Conservation (phyloP, 2,113 vertebrate genomes). For the Ardeotis arabs region DNA sequence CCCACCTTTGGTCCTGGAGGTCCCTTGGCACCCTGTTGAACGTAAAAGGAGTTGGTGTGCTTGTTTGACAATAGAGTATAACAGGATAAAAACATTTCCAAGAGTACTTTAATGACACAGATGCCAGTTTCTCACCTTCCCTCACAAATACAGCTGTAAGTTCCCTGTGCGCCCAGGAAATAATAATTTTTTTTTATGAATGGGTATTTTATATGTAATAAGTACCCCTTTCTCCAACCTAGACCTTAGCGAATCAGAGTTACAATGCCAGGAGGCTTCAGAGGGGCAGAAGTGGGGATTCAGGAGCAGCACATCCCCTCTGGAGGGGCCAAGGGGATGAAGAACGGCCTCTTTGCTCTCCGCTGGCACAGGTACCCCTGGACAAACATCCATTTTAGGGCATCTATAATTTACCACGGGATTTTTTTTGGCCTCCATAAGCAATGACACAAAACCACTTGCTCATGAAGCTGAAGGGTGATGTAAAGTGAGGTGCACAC, state of each 20-base stretch:
- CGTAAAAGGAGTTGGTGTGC: neutral
- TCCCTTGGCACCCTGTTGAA: constrained; percentile 82
- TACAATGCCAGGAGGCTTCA: neutral
- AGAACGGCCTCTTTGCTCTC: neutral
- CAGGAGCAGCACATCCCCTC: neutral
- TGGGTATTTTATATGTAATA: neutral
- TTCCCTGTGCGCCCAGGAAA: neutral
- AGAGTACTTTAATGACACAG: neutral
- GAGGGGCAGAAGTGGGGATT: neutral
- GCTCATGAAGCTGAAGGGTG: neutral
- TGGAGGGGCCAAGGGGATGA: neutral
- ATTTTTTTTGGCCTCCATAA: neutral
- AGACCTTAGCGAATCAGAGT: neutral
- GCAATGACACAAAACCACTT: neutral
- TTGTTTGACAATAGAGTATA: neutral
- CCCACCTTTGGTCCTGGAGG: constrained; percentile 84
- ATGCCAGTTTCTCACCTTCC: neutral
- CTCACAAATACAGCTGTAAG: neutral
- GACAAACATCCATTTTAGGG: neutral
- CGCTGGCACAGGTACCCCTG: neutral
- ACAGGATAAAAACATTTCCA: neutral
- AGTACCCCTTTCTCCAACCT: neutral
- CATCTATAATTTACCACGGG: neutral
- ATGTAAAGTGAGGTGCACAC: neutral
- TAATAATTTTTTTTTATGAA: neutral